phyloP scores from a whole-genome alignment of 2,888 invertebrate species.

The Macroteleia sp. region DNA sequence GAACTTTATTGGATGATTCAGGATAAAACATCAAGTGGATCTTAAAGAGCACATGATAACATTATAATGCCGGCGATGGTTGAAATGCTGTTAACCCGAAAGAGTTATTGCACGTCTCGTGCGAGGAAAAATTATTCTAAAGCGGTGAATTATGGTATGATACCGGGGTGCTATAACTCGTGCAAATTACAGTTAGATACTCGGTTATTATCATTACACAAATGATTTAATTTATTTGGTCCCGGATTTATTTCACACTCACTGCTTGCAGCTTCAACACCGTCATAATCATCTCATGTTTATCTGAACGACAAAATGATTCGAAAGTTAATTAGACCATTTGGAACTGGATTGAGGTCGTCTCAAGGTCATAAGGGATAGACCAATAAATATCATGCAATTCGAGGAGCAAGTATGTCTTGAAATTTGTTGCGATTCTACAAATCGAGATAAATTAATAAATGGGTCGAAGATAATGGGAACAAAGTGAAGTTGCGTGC shows the following conservation, averaged over 20 bases:
- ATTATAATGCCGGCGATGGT: background rate
- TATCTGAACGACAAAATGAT: background rate
- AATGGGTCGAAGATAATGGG: background rate
- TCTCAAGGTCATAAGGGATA: no score
- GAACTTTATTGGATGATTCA: no score
- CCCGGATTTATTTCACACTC: background rate
- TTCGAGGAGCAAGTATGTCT: no score
- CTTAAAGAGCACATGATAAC: constrained; percentile 3
- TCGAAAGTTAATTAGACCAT: constrained; percentile 8
- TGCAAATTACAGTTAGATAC: constrained; percentile 38
- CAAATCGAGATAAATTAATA: no score
- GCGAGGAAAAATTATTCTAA: constrained; percentile 32
- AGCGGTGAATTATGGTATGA: constrained; percentile 22
- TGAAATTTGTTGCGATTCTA: no score
- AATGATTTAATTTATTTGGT: constrained; percentile 23
- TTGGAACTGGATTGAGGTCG: no score
- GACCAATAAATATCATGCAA: no score
- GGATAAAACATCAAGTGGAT: background rate
- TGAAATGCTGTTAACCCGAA: constrained; percentile 26
- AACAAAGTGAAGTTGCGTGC: constrained; percentile 8
- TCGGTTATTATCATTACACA: constrained; percentile 28
- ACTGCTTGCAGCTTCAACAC: background rate
- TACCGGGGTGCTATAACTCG: constrained; percentile 21
- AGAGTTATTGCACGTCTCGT: constrained; percentile 33
- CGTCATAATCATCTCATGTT: constrained; percentile 12